Conservation (phyloP, 2,888 invertebrate genomes). For the Lamellibrachia columna region DNA sequence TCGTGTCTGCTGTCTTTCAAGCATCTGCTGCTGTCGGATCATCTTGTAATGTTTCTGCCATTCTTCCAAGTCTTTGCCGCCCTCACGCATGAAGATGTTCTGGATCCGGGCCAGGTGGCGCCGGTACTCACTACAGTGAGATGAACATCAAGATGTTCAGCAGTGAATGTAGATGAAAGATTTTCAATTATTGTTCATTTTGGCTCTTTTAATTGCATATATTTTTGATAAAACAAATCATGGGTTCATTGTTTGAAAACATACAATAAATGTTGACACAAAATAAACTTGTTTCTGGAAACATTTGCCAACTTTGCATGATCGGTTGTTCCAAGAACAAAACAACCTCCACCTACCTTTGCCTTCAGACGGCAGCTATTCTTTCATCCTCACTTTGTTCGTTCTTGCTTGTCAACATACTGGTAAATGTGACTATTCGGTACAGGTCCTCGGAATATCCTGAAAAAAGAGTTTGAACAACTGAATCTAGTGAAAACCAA, state of each 20-base stretch:
- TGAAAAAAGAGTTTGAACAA: background rate
- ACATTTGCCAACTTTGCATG: too few species aligned
- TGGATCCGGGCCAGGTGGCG: background rate
- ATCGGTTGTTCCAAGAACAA: background rate
- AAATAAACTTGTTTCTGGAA: background rate
- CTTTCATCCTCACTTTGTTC: conserved; percentile 1
- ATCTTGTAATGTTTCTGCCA: conserved; percentile 5
- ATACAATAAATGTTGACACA: background rate
- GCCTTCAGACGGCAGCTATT: background rate
- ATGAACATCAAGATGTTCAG: background rate
- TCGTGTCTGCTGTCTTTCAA: background rate
- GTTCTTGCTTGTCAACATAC: background rate
- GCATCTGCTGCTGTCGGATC: background rate
- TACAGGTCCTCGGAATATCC: background rate
- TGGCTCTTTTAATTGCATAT: background rate
- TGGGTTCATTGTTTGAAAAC: too few species aligned
- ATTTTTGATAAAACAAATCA: background rate
- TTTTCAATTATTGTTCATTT: background rate
- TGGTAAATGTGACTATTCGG: background rate
- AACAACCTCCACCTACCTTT: background rate
- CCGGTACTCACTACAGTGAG: background rate
- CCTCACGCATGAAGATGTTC: background rate
- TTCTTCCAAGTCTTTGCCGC: background rate
- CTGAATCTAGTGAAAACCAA: background rate
- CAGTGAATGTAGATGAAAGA: background rate